Evolutionary conservation across 2,113 vertebrate genomes (phyloP).

Genomic region (Peromyscus polionotus): DNA sequence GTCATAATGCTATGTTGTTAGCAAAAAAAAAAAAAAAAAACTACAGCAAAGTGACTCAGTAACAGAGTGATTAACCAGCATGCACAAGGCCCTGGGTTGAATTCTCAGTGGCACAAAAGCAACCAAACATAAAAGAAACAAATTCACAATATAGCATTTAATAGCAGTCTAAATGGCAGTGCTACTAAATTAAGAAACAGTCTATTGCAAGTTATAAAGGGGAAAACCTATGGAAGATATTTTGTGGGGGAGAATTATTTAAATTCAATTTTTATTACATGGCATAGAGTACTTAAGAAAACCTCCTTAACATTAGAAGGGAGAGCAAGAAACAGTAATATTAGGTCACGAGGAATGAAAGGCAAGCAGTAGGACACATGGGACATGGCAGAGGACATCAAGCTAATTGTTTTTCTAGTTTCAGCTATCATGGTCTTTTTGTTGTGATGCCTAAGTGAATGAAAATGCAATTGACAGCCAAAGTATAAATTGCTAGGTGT

Average conservation of each 20-base stretch:
- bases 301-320: too few relatives aligned
- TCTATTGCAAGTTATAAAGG: background rate
- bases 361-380: background rate
- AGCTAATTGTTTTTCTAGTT: background rate
- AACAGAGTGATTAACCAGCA: too few relatives aligned
- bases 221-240: background rate
- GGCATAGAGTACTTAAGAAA: background rate
- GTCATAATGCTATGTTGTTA: background rate
- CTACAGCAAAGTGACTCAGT: background rate
- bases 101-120: background rate
- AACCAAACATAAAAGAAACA: background rate
- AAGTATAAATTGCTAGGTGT: background rate
- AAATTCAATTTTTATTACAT: slow-evolving; percentile 22
- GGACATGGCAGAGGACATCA: background rate
- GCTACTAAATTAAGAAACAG: slow-evolving; percentile 1
- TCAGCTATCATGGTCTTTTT: background rate
- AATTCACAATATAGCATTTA: background rate
- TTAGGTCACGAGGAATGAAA: background rate
- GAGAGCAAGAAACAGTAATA: too few relatives aligned
- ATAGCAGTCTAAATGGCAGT: background rate
- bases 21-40: too few relatives aligned
- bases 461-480: background rate
- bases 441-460: background rate
- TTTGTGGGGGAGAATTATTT: background rate
- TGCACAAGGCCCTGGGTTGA: too few relatives aligned